Evolutionary conservation across 1,140 invertebrate species (phyloP), one percentile per base, ranked within the genome.

Genomic region (Eubasilissa regina): DNA sequence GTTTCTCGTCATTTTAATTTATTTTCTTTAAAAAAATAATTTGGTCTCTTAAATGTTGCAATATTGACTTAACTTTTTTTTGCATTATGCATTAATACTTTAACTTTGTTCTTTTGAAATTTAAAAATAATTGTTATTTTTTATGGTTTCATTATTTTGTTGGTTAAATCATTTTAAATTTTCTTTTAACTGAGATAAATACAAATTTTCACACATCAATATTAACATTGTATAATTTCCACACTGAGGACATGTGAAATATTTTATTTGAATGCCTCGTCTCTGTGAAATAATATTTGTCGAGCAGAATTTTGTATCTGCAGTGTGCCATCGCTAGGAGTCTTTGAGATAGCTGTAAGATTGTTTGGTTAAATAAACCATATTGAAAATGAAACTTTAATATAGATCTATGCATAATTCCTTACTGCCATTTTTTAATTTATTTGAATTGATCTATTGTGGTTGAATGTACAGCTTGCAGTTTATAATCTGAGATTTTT

Each of bases 211-310:
- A n/a, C n/a, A n/a, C 6, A 35, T 35, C 25, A 35, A 35, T 35
- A 35, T 35, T 35, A 35, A 3, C 6, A 35, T 3, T 35, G 6
- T 6, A 35, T 35, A 35, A 3, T 6, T 35, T 6, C 25, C 0
- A 9, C 0, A 12, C 9, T 58, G 55, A 21, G 55, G 21, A 58
- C 17, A 15, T 56, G n/a, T 56, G 13, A 56, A 35, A 56, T 19
- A 3, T 58, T 58, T 58, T 19, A 1, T 35, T 7, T 9, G 21
- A 58, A 56, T 19, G 11, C 15, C 53, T 56, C 55, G 17, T 7
- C 7, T 58, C 55, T 58, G 55, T 58, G 17, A 58, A 58, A 10
- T 58, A 58, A 21, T 35, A 35, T 35, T 58, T 58, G 21, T 21
- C 17, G 55, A 19, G 15, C 55, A 58, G 55, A 58, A 21, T 19